A percentile compares a stretch with the other conserved stretches of the same genome.
Evolutionary conservation across 2,113 vertebrate species (phyloP).

Genomic region (Pseudorasbora parva): DNA sequence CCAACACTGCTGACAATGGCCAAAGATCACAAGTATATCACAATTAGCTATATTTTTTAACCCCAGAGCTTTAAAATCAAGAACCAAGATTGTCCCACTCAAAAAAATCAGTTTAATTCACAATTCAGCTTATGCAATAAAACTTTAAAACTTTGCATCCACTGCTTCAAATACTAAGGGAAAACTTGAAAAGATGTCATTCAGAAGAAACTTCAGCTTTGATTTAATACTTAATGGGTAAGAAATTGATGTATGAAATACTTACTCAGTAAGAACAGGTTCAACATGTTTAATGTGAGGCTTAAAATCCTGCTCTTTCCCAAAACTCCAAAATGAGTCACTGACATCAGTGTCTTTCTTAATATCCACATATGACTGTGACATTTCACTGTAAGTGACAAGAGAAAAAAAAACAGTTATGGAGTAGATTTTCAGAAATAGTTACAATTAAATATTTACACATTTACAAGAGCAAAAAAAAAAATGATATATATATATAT

Average conservation of each 20-base stretch:
- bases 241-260: background rate
- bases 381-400: background rate
- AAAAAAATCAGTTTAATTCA: background rate
- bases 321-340: conserved; percentile 18
- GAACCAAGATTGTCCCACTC: conserved; percentile 6
- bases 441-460: too few species aligned
- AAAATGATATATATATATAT: too few species aligned
- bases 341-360: background rate
- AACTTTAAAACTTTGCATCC: background rate
- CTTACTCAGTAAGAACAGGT: conserved; percentile 53
- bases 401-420: too few species aligned
- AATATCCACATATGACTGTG: background rate
- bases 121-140: background rate
- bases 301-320: conserved; percentile 43
- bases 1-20: too few species aligned
- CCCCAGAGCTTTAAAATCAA: background rate
- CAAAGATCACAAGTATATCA: background rate
- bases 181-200: background rate
- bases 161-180: background rate
- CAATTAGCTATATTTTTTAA: background rate
- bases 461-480: too few species aligned
- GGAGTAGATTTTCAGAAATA: too few species aligned
- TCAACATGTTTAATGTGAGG: conserved; percentile 49
- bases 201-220: background rate
- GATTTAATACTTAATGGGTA: background rate